These are phyloP conservation scores for Atrichornis clamosus DNA, from an alignment of 2,113 vertebrate genomes.

Conservation along the genomic window DNA sequence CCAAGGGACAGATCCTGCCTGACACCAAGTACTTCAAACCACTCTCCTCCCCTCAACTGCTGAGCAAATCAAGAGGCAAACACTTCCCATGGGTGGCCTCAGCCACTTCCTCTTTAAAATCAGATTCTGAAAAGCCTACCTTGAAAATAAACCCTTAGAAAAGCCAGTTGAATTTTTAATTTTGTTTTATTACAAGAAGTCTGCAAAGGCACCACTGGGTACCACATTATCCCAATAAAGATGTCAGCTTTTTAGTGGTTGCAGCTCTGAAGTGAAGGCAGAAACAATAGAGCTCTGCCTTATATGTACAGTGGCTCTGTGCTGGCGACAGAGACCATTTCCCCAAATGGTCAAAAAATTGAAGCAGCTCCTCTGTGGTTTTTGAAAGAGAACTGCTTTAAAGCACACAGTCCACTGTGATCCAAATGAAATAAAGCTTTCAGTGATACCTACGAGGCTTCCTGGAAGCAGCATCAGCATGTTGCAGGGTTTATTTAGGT, in stretches of 20 bases:
- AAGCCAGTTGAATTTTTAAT: not conserved
- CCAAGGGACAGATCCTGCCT: not conserved
- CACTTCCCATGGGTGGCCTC: not conserved
- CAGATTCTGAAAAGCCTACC: not conserved
- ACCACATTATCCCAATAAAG: slow-evolving; percentile 9
- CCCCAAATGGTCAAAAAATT: slow-evolving; percentile 73
- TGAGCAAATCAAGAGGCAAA: not conserved
- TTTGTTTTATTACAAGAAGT: not conserved
- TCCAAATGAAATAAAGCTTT: not conserved
- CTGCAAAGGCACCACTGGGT: not conserved
- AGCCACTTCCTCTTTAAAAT: slow-evolving; percentile 52
- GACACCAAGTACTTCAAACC: not conserved
- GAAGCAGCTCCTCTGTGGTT: slow-evolving; percentile 29
- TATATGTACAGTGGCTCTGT: slow-evolving; percentile 31
- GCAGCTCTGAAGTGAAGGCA: not conserved
- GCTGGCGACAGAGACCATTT: slow-evolving; percentile 7
- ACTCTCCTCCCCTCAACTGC: not conserved
- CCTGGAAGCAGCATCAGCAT: not conserved
- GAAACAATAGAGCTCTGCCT: slow-evolving; percentile 31
- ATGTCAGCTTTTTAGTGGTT: not conserved
- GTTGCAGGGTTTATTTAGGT: not conserved
- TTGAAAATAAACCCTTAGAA: not conserved
- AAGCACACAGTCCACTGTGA: not conserved
- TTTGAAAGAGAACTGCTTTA: slow-evolving; percentile 2
- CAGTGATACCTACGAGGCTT: not conserved